Evolutionary conservation across 2,888 invertebrate genomes (phyloP).

Genomic region (Heteromurus nitidus): DNA sequence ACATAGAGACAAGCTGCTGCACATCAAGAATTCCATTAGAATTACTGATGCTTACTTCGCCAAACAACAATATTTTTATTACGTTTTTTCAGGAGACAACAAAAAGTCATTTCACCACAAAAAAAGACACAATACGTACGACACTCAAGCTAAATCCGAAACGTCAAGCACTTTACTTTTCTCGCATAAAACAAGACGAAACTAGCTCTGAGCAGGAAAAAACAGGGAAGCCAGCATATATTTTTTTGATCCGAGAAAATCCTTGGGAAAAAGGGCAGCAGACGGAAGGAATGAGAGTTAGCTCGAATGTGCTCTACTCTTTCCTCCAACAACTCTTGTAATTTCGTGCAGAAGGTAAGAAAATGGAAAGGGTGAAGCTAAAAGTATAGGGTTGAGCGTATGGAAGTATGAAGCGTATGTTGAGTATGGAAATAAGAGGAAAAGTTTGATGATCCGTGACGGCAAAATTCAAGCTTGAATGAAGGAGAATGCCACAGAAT

Average conservation of each 20-base stretch:
- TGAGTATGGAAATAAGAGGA: constrained; percentile 25
- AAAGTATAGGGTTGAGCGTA: no score
- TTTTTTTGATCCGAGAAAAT: constrained; percentile 60
- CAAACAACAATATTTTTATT: constrained; percentile 9
- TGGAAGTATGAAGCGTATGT: no score
- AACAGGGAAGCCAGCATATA: background rate
- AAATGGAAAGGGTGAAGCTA: background rate
- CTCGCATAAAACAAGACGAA: no score
- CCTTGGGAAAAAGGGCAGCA: constrained; percentile 53
- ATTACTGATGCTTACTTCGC: constrained; percentile 35
- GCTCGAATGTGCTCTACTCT: no score
- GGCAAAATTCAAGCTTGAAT: constrained; percentile 34
- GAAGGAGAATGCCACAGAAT: background rate
- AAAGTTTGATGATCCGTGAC: constrained; percentile 64
- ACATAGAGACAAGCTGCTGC: no score
- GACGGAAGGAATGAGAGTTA: constrained; percentile 55
- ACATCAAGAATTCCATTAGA: constrained; percentile 60
- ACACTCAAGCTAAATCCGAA: constrained; percentile 4
- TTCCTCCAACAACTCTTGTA: constrained; percentile 41
- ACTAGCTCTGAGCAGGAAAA: constrained; percentile 3
- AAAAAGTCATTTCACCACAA: constrained; percentile 8
- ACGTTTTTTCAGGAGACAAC: constrained; percentile 6
- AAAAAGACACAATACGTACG: constrained; percentile 4
- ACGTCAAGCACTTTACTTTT: no score
- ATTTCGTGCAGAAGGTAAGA: constrained; percentile 43